These are phyloP conservation scores for Gryllus bimaculatus DNA, from an alignment of 1,140 invertebrate genomes.

Conservation along the genomic window DNA sequence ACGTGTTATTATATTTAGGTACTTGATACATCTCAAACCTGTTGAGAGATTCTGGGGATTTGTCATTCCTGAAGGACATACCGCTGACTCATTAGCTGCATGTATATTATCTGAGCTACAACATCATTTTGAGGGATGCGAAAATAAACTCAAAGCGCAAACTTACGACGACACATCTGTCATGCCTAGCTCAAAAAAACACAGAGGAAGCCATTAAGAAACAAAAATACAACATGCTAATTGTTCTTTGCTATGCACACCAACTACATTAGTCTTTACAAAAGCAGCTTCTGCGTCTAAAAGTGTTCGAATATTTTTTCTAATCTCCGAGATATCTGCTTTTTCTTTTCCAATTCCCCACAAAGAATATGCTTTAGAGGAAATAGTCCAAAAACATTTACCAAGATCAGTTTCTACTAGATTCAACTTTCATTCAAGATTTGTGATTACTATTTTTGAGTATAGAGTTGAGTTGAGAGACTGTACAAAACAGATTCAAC, in stretches of 20 bases:
- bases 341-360: not conserved
- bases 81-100: not conserved
- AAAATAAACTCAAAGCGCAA: not conserved
- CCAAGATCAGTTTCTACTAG: not conserved
- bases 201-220: not conserved
- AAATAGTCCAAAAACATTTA: not conserved
- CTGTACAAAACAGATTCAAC: not conserved
- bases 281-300: not conserved
- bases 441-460: too few species aligned
- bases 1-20: not conserved
- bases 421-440: not conserved
- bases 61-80: not conserved
- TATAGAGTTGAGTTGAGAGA: not conserved
- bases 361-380: not conserved
- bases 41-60: not conserved
- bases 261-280: not conserved
- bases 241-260: not conserved
- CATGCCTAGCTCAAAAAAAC: not conserved
- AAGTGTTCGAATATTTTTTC: not conserved
- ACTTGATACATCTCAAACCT: not conserved
- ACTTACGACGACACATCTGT: not conserved
- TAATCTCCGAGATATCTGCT: not conserved
- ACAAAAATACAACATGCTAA: not conserved
- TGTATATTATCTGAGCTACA: not conserved
- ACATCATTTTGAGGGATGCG: not conserved